These are phyloP conservation scores for Zonitis immaculata DNA, from an alignment of 2,888 invertebrate species.

Conservation along the genomic window DNA sequence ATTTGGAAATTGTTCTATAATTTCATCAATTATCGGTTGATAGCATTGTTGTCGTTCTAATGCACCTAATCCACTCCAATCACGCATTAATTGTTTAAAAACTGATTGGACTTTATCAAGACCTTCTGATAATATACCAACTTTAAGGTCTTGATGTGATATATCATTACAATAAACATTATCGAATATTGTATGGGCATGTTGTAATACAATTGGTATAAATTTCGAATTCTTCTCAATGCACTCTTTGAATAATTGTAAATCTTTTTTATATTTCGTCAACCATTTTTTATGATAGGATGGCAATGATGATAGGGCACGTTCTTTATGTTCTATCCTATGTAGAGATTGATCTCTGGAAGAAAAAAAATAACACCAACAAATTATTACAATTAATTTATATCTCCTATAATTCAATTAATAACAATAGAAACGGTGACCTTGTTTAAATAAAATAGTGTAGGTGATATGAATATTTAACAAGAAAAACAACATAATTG, in stretches of 20 bases:
- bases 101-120: conserved; percentile 88
- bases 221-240: conserved; percentile 68
- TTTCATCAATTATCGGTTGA: conserved; percentile 80
- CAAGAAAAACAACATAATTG: no score
- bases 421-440: conserved; percentile 7
- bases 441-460: conserved; percentile 7
- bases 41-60: conserved; percentile 84
- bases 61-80: conserved; percentile 87
- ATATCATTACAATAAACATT: conserved; percentile 54
- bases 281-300: conserved; percentile 70
- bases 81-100: conserved; percentile 92
- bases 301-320: conserved; percentile 69
- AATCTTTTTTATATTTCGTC: conserved; percentile 68
- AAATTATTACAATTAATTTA: conserved; percentile 1
- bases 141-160: conserved; percentile 33
- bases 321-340: conserved; percentile 71
- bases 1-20: conserved; percentile 66
- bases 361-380: conserved; percentile 24
- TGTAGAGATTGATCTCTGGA: conserved; percentile 70
- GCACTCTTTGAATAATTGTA: conserved; percentile 70
- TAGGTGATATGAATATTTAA: not conserved
- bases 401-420: conserved; percentile 12
- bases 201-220: conserved; percentile 67
- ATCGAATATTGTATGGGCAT: conserved; percentile 80
- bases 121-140: conserved; percentile 46